A percentile compares a stretch with the other conserved stretches of the same genome.
These are phyloP conservation scores for Pteruthius melanotis DNA, from an alignment of 2,113 vertebrate species.

Conservation along the genomic window DNA sequence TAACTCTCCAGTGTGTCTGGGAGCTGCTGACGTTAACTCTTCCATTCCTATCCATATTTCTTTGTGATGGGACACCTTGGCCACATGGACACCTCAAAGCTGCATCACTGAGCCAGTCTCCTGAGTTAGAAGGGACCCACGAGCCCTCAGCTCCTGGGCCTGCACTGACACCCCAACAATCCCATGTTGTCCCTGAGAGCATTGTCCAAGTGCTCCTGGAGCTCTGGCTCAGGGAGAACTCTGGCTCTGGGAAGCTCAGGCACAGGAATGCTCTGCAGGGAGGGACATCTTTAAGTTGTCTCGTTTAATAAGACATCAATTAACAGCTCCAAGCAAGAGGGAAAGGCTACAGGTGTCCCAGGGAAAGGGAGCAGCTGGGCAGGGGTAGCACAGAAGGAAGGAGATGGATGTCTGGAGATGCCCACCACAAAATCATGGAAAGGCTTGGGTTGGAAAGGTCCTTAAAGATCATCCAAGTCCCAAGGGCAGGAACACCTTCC, in stretches of 20 bases:
- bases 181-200: not conserved
- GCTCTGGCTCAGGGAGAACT: not conserved
- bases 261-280: not conserved
- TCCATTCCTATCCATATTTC: not conserved
- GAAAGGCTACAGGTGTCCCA: not conserved
- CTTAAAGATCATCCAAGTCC: not conserved
- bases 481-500: not conserved
- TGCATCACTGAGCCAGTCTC: not conserved
- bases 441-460: not conserved
- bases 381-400: not conserved
- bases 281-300: not conserved
- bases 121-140: not conserved
- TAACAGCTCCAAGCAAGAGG: not conserved
- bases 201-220: accelerated
- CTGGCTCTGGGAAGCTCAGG: not conserved
- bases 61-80: not conserved
- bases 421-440: not conserved
- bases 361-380: not conserved
- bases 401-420: not conserved
- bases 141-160: not conserved
- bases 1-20: conserved; percentile 25
- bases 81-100: not conserved
- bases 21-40: conserved; percentile 70
- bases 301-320: not conserved
- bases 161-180: not conserved